Base-by-base conservation (phyloP, 2,888 invertebrate genomes). In the Trichopria drosophilae region DNA sequence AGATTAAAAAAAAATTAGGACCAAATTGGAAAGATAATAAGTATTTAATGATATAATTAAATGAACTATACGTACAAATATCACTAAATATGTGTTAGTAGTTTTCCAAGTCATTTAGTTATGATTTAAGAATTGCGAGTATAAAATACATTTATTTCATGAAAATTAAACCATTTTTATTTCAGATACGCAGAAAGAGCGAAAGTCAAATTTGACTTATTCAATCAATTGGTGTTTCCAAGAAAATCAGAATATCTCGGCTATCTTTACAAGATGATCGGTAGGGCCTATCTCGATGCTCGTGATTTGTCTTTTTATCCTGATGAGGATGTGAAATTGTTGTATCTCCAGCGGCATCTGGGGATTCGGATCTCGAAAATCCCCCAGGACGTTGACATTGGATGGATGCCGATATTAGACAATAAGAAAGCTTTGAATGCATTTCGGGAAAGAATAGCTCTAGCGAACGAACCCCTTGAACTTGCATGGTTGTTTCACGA, bases 401-500 rank as follows among this genome's bases (percentile, higher is more conserved):
- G 59, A 2, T 72, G 72, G 73, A 48, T 65, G 1, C 58, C 52
- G 5, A 59, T 44, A 1, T 3, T 22, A 3, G 52, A 65, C 43
- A 37, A 55, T 5, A 65, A 63, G 42, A 34, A 42, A 1, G 53
- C 60, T 3, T 46, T 70, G 3, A 55, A 53, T 22, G 26, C 31
- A 0, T 68, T 69, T 39, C 63, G 68, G 4, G 56, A 60, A 39
- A 57, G 69, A 32, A 45, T 73, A 10, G 67, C 68, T 0, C 55
- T 71, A 28, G 68, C 71, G 2, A 65, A 58, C 0, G 53, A 64
- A n/a, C 64, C 74, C 0, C 62, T 76, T n/a, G 80, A 80, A 63
- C 62, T 78, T 3, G 68, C 76, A 10, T 77, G 79, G 79, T 53
- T 80, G 19, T 79, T 75, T 54, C 78, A 80, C 55, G 80, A 80